Evolutionary conservation across 2,113 vertebrate genomes (phyloP), one percentile per base, ranked within the genome.

Genomic region (Motacilla tschutschensis): DNA sequence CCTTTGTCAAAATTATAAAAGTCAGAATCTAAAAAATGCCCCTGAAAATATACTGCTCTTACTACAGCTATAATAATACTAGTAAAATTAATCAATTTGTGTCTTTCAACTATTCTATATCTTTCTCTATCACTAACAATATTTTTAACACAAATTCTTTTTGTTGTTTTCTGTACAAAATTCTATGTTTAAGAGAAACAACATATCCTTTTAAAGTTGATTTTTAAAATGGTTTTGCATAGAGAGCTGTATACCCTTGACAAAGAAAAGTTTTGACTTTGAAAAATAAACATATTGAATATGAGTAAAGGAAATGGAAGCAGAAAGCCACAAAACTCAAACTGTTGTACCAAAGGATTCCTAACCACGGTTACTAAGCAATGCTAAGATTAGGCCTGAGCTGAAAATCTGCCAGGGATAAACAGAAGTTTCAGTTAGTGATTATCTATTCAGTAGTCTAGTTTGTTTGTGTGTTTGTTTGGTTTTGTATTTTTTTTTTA

Each of bases 1-100:
- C 15, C 10, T 24, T 29, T 54, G 8, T 21, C 5, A 47, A 66
- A 66, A 67, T 29, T 36, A 2, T 8, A 55, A 50, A 63, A 22
- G 1, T 20, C 4, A 55, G 46, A 63, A 55, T 31, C 7, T 48
- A 10, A 79, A 48, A 79, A 51, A 33, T 28, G 0, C 0, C 3
- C 3, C 14, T 44, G 20, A 73, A 83, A 46, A 62, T 41, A 33
- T 35, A 46, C 6, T 79, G 2, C 0, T 4, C 2, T 73, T 65
- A 19, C 3, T 29, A 70, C 3, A 85, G 3, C 9, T 35, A 5
- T 5, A 28, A 4, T 14, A 24, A 85, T 82, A 54, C 1, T 12
- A 21, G 2, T 21, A 54, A 53, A 64, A 76, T 46, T 13, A n/a
- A 21, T 48, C 8, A 4, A 2, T 28, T 81, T 63, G 1, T n/a